A percentile compares a stretch with the other conserved stretches of the same genome.
phyloP scores from a whole-genome alignment of 2,113 vertebrate genomes.

The Cynopterus brachyotis region DNA sequence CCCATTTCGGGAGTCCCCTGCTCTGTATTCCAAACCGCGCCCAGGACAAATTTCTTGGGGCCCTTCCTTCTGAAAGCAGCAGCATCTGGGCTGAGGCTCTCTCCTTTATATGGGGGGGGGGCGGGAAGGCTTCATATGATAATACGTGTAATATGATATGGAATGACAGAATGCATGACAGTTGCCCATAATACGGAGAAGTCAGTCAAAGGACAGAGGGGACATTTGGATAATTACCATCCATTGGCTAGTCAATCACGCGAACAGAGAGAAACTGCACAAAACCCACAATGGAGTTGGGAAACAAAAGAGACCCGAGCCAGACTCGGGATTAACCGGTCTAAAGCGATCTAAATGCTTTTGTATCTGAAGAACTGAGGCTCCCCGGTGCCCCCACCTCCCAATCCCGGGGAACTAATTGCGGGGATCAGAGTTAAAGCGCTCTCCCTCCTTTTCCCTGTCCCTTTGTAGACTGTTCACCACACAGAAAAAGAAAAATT shows the following conservation, averaged over 20 bases:
- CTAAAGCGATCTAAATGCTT: slow-evolving; percentile 92
- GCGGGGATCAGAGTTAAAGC: slow-evolving; percentile 88
- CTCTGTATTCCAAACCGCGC: slow-evolving; percentile 80
- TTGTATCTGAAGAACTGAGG: slow-evolving; percentile 89
- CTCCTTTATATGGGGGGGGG: slow-evolving; percentile 80
- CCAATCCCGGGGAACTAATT: slow-evolving; percentile 88
- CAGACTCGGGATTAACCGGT: slow-evolving; percentile 89
- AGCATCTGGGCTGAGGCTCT: slow-evolving; percentile 86
- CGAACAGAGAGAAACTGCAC: slow-evolving; percentile 88
- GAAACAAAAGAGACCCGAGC: slow-evolving; percentile 91
- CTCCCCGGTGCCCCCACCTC: slow-evolving; percentile 81
- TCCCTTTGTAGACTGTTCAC: slow-evolving; percentile 86
- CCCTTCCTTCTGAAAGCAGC: slow-evolving; percentile 80
- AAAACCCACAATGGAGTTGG: slow-evolving; percentile 91
- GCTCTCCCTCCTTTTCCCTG: slow-evolving; percentile 78
- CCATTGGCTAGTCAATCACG: slow-evolving; percentile 90
- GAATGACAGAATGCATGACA: slow-evolving; percentile 91
- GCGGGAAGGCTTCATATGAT: slow-evolving; percentile 85
- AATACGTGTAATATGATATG: slow-evolving; percentile 91
- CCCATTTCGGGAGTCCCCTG: slow-evolving; percentile 81
- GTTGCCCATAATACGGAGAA: slow-evolving; percentile 89
- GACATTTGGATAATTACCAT: slow-evolving; percentile 92
- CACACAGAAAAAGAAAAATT: slow-evolving; percentile 78
- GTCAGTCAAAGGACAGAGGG: slow-evolving; percentile 91
- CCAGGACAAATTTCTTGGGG: slow-evolving; percentile 82